These are phyloP conservation scores for Mallateleia sp. DNA, from an alignment of 2,888 invertebrate species.

Conservation along the genomic window DNA sequence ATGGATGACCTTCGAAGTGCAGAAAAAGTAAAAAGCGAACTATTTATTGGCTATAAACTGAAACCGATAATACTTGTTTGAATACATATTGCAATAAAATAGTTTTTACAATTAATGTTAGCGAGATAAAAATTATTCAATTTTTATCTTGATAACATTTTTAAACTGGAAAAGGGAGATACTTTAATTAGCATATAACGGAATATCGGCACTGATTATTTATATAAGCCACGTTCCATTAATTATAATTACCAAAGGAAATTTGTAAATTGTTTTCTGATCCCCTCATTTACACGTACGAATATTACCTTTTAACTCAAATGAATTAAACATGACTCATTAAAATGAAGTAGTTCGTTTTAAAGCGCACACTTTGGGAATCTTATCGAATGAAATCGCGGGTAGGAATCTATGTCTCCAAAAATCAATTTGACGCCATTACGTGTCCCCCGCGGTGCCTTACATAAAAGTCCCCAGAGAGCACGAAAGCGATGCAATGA, in stretches of 20 bases:
- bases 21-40: slow-evolving; percentile 25
- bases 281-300: slow-evolving; percentile 48
- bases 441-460: slow-evolving; percentile 62
- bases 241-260: slow-evolving; percentile 61
- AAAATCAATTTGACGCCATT: slow-evolving; percentile 77
- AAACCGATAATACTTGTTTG: slow-evolving; percentile 15
- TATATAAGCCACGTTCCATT: no score
- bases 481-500: slow-evolving; percentile 73
- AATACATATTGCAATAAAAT: background rate
- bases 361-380: slow-evolving; percentile 53
- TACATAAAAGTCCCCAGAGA: slow-evolving; percentile 67
- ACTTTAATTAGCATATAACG: no score
- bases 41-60: slow-evolving; percentile 49
- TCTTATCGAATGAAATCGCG: slow-evolving; percentile 58
- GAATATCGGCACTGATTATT: no score
- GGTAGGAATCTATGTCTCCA: slow-evolving; percentile 47
- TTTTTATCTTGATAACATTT: no score
- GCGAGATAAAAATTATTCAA: no score
- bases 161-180: no score
- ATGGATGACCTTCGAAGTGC: slow-evolving; percentile 34
- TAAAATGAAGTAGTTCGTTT: slow-evolving; percentile 58
- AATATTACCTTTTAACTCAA: slow-evolving; percentile 49
- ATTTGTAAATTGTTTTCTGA: slow-evolving; percentile 59
- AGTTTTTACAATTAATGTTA: background rate
- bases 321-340: slow-evolving; percentile 68